phyloP scores from a whole-genome alignment of 2,797 vertebrate species.

The Enoplosus armatus region DNA sequence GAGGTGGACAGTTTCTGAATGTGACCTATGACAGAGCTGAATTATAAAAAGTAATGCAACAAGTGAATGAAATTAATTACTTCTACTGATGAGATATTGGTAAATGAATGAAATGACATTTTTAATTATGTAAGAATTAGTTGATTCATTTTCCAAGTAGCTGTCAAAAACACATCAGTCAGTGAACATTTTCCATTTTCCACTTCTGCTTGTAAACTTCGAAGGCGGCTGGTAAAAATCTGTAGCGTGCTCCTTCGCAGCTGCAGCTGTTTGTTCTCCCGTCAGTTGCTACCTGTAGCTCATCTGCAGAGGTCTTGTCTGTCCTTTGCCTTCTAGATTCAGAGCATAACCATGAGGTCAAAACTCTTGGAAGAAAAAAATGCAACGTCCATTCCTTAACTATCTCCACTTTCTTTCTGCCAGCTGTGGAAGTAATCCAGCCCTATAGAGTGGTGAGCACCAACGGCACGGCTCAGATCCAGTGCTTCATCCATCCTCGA shows the following conservation, averaged over 20 bases:
- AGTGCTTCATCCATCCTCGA: conserved; percentile 28
- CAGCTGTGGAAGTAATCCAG: conserved; percentile 63
- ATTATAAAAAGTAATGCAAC: not conserved
- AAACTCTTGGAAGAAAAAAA: not conserved
- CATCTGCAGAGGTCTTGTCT: not conserved
- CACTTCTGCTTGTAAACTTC: not conserved
- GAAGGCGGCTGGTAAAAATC: too few species aligned
- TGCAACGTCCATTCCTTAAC: not conserved
- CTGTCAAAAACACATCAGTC: not conserved
- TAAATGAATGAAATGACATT: not conserved
- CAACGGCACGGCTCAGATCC: conserved; percentile 43
- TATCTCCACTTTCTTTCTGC: not conserved
- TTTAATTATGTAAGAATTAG: not conserved
- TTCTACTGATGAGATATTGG: not conserved
- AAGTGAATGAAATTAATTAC: not conserved
- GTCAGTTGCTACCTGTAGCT: not conserved
- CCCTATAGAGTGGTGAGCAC: conserved; percentile 53
- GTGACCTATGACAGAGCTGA: not conserved
- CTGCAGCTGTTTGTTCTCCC: not conserved
- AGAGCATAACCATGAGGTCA: not conserved
- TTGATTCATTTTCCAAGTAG: too few species aligned
- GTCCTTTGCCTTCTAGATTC: not conserved
- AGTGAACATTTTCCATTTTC: not conserved
- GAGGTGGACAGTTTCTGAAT: not conserved
- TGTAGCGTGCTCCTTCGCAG: too few species aligned